Base-by-base conservation (phyloP, 2,113 vertebrate species). In the Tangachromis dhanisi region DNA sequence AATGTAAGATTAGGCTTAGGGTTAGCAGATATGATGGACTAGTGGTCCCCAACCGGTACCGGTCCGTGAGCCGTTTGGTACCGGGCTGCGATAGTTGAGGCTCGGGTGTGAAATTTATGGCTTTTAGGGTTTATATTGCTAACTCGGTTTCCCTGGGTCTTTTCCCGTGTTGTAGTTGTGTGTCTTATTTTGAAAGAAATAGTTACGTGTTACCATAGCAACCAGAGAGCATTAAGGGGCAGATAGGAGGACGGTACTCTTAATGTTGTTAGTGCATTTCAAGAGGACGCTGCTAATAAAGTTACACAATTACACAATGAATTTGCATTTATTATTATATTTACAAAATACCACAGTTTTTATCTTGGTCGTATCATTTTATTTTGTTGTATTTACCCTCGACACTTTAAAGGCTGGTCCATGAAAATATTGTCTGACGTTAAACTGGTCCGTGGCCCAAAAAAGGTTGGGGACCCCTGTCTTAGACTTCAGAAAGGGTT, bases 231-330 rank as follows among this genome's bases (percentile, higher is more conserved):
- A 57, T 57, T 57, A 57, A 26, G 12, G 21, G 12, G 7, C 21
- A 0, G 21, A 5, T 26, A 57, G 21, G 7, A 14, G 54, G 54
- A 14, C 1, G 1, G 11, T 57, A 8, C 21, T 57, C 54, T 26
- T 26, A 57, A 26, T 0, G 0, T 55, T 55, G 54, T 57, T 57
- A 14, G 54, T 0, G 1, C 21, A 26, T 57, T 57, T 57, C 54
- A 57, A 26, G 21, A 57, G 54, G 54, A 14, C 3, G 7, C 54
- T 26, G 4, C 54, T 8, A 57, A 57, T 14, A 8, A 57, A 57
- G 54, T 55, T 55, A 26, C 54, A 55, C 54, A 55, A 0, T 55
- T 55, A 14, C 21, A 55, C 54, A 26, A 26, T 26, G 24, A 26
- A 26, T 26, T 26, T 3, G 54, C 54, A 13, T 55, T 8, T 26